Evolutionary conservation across 2,797 vertebrate species (phyloP).

Genomic region (Champsocephalus esox): DNA sequence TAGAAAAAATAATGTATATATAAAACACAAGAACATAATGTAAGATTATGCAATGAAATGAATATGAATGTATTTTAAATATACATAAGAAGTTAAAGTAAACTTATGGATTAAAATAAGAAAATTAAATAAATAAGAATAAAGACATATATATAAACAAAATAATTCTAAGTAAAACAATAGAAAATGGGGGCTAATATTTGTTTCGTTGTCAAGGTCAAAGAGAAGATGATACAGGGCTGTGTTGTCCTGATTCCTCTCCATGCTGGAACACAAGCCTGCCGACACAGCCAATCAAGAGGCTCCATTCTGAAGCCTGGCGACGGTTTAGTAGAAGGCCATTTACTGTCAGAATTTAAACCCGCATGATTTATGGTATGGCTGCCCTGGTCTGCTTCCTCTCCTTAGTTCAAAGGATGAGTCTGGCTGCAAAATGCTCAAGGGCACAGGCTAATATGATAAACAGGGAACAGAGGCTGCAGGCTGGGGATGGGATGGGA

Average conservation of each 20-base stretch:
- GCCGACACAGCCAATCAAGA: conserved; percentile 46
- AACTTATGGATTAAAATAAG: too few relatives aligned
- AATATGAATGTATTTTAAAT: too few relatives aligned
- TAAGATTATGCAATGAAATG: too few relatives aligned
- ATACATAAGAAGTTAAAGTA: too few relatives aligned
- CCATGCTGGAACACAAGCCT: conserved; percentile 24
- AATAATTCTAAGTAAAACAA: too few relatives aligned
- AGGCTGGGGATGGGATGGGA: conserved; percentile 15
- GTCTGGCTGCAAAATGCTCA: conserved; percentile 70
- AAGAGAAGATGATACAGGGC: conserved; percentile 2
- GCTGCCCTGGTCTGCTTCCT: conserved; percentile 52
- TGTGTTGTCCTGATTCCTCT: conserved; percentile 20
- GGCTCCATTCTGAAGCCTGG: conserved; percentile 33
- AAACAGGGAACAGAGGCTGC: conserved; percentile 70
- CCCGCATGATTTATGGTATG: conserved; percentile 71
- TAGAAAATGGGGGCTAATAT: conserved; percentile 11
- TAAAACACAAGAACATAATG: too few relatives aligned
- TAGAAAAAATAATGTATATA: too few relatives aligned
- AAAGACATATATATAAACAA: too few relatives aligned
- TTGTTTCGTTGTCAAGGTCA: conserved; percentile 14
- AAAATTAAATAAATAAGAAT: too few relatives aligned
- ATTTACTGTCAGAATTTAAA: conserved; percentile 72
- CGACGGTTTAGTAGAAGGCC: conserved; percentile 56
- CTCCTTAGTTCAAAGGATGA: conserved; percentile 72
- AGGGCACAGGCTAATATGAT: conserved; percentile 79